Evolutionary conservation across 2,797 vertebrate species (phyloP).

Genomic region (Octomys mimax): DNA sequence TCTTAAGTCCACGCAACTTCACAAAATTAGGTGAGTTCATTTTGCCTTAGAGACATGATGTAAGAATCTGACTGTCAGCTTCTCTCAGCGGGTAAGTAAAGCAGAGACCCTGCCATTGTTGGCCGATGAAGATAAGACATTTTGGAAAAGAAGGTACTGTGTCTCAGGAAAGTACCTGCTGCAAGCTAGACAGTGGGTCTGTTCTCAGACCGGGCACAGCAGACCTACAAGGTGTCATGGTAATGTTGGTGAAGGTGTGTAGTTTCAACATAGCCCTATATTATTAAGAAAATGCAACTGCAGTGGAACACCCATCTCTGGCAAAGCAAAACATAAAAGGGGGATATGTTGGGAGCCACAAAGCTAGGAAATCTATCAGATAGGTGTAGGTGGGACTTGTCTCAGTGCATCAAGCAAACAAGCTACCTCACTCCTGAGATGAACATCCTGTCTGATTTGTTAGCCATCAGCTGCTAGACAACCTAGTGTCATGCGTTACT

Average conservation of each 20-base stretch:
- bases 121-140: neutral
- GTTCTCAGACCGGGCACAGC: neutral
- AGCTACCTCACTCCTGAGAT: too few relatives aligned
- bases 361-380: too few relatives aligned
- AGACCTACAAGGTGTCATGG: too few relatives aligned
- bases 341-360: too few relatives aligned
- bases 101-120: neutral
- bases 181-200: neutral
- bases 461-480: too few relatives aligned
- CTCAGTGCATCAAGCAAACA: too few relatives aligned
- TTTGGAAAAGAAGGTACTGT: neutral
- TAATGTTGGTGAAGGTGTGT: neutral
- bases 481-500: too few relatives aligned
- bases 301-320: too few relatives aligned
- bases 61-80: neutral
- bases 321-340: too few relatives aligned
- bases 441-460: too few relatives aligned
- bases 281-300: neutral
- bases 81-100: neutral
- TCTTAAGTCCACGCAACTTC: neutral
- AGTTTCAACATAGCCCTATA: neutral
- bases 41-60: constrained; percentile 26
- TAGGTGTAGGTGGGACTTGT: too few relatives aligned
- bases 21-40: constrained; percentile 39
- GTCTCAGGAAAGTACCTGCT: neutral